Percentiles rank a stretch among this genome's conserved stretches.
Evolutionary conservation across 2,797 vertebrate species (phyloP).

Genomic region (Toxotes lorentzi): DNA sequence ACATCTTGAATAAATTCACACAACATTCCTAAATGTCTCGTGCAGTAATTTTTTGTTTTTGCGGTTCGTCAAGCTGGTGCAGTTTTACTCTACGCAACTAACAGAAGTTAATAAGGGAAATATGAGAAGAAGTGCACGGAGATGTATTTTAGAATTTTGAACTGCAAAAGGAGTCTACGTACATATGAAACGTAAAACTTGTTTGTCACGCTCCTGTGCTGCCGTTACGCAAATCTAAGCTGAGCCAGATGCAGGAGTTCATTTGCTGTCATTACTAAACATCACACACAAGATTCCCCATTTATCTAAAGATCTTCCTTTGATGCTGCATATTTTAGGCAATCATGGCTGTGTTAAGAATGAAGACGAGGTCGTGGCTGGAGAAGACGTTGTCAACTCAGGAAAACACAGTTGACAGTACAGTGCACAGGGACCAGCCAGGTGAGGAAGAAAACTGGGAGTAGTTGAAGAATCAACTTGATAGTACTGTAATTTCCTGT

Average conservation of each 20-base stretch:
- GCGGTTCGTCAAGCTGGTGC: neutral
- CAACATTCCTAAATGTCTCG: neutral
- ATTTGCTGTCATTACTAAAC: neutral
- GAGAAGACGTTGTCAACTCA: slow-evolving; percentile 79
- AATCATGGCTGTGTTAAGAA: slow-evolving; percentile 85
- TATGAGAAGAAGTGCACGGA: neutral
- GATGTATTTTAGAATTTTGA: no score
- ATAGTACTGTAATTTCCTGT: neutral
- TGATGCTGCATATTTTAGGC: slow-evolving; percentile 38
- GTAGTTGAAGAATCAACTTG: neutral
- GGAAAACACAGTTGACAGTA: slow-evolving; percentile 88
- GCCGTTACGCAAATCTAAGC: neutral
- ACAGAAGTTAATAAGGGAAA: neutral
- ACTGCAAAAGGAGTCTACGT: no score
- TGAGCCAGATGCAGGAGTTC: neutral
- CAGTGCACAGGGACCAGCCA: slow-evolving; percentile 65
- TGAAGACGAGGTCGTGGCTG: slow-evolving; percentile 88
- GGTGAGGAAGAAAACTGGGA: slow-evolving; percentile 30
- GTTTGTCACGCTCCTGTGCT: neutral
- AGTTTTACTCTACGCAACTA: neutral
- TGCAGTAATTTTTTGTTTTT: neutral
- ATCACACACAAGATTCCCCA: neutral
- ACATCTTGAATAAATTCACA: neutral
- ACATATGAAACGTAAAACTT: slow-evolving; percentile 25
- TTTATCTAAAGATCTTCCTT: slow-evolving; percentile 12